A percentile compares a stretch with the other conserved stretches of the same genome.
phyloP scores from a whole-genome alignment of 2,113 vertebrate genomes.

The Halcyon malimbica region DNA sequence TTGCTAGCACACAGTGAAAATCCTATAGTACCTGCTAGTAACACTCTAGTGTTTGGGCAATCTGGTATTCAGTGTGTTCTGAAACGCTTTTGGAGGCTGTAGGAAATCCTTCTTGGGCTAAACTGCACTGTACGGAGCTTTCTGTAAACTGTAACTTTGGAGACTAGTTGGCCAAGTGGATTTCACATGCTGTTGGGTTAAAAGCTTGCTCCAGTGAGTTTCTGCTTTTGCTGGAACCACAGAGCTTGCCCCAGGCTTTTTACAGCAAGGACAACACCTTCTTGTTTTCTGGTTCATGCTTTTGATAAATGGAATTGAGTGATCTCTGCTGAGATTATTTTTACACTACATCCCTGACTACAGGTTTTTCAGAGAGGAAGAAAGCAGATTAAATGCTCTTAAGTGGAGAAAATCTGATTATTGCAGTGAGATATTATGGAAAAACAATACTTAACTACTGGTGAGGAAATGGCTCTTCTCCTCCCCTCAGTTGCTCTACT shows the following conservation, averaged over 20 bases:
- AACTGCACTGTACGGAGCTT: not conserved
- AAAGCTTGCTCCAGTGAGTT: not conserved
- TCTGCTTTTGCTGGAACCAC: not conserved
- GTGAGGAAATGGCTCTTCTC: not conserved
- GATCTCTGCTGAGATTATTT: not conserved
- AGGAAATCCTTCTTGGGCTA: not conserved
- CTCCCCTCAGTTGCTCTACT: not conserved
- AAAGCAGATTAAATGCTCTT: not conserved
- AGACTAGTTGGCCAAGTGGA: not conserved
- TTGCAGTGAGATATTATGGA: not conserved
- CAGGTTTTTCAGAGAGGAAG: not conserved
- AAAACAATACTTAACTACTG: not conserved
- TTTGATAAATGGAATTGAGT: not conserved
- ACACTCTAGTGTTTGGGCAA: not conserved
- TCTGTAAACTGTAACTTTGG: not conserved
- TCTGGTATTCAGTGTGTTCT: not conserved
- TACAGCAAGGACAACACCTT: not conserved
- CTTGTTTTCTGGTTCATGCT: not conserved
- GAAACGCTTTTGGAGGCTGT: not conserved
- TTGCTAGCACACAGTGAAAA: not conserved
- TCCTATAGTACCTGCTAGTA: not conserved
- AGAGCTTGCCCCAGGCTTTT: not conserved
- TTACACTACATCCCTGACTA: not conserved
- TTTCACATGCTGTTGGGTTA: not conserved
- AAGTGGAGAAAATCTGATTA: not conserved